Base-by-base conservation (phyloP, 2,797 vertebrate species). In the Gymnocypris eckloni region DNA sequence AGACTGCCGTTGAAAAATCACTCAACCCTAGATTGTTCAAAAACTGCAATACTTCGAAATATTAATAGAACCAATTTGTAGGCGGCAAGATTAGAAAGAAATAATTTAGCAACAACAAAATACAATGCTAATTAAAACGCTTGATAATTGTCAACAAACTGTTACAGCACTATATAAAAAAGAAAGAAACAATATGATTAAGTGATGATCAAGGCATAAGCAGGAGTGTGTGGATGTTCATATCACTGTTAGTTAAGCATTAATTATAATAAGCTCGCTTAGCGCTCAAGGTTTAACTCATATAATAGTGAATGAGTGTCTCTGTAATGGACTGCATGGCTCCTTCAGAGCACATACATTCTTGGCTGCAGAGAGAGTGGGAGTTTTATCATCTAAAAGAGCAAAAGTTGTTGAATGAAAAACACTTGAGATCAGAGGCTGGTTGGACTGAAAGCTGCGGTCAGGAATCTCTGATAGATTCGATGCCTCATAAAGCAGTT, bases 331-430 rank as follows among this genome's bases (percentile, higher is more conserved):
- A 45, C 56, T 77, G 76, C 39, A n/a, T 71, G 45, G 28, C 43
- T 84, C 10, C 56, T 59, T 59, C 12, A 71, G 25, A 71, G 39
- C 3, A 15, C n/a, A 16, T 69, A 71, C 48, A 45, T 71, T 77
- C 67, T 15, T 20, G 41, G 15, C 41, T 52, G 25, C 45, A 48
- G 64, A 0, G 6, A 43, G 75, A 73, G 45, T 50, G 10, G 28
- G 39, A 67, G 76, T 79, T 78, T 54, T 70, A 66, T 82, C 45
- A 39, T 87, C 70, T 83, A 85, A 89, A 56, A 59, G 83, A 81
- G 76, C 39, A 83, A 50, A 80, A 81, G 61, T 70, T 75, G 86
- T 82, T 81, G 67, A 69, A 77, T 80, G 88, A 83, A 87, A 71
- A 84, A 76, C 86, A 82, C 86, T 79, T 71, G 56, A 66, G 75